Evolutionary conservation across 2,797 vertebrate species (phyloP), one percentile per base, ranked within the genome.

Genomic region (Scomberomorus guttatus): DNA sequence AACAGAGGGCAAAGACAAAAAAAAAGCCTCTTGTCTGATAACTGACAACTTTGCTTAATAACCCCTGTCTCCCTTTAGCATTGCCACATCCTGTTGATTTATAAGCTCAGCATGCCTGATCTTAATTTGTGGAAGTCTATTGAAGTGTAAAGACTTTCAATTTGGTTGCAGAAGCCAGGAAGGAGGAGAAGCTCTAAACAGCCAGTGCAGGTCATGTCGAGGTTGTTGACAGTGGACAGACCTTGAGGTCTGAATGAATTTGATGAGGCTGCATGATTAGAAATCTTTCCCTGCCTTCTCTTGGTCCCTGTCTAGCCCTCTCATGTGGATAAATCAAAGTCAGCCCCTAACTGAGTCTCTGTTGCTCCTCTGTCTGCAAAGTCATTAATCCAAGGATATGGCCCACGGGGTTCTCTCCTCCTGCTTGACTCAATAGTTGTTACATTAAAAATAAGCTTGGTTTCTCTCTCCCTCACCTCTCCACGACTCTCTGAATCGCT

Each of bases 351-450:
- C 80, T 59, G 61, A 78, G 75, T 90, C 80, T 90, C 80, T 86
- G 79, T 78, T 85, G 68, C 81, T 65, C 24, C 46, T 76, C 85
- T 71, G 57, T 81, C 84, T 90, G 87, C 68, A 79, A 58, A 90
- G 68, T 91, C 92, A 94, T 93, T 94, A 91, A 91, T 82, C 83
- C 80, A 73, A 63, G 81, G 81, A 89, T 82, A 84, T 82, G 78
- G 72, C 82, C 90, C 71, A 44, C 11, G 13, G 86, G 79, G 64
- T 52, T 79, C 82, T 81, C 72, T 76, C 69, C 79, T 83, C 69
- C 62, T 60, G 55, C 77, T 85, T 34, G 48, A 85, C 83, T 91
- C 86, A 62, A 20, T 81, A 58, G 81, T 77, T 86, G 69, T 79
- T 86, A 79, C 76, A 78, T 89, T 65, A 89, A 91, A 90, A 87